phyloP scores from a whole-genome alignment of 2,888 invertebrate genomes.

The Tinea semifulvella region DNA sequence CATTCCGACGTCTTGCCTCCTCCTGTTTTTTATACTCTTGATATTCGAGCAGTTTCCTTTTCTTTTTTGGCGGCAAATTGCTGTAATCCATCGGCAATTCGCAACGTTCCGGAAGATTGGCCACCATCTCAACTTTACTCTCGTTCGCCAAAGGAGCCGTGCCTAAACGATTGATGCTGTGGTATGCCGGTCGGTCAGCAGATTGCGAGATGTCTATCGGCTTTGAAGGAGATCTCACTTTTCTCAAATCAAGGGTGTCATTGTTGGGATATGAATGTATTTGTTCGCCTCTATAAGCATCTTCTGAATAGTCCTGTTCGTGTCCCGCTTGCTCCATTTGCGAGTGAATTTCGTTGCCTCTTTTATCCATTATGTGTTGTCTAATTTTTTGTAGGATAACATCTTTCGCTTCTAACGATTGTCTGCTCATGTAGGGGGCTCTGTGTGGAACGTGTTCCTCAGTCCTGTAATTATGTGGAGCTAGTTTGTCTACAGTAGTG shows the following conservation, averaged over 20 bases:
- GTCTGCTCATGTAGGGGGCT: conserved; percentile 47
- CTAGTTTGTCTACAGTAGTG: conserved; percentile 58
- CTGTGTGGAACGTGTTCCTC: conserved; percentile 36
- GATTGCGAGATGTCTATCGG: conserved; percentile 18
- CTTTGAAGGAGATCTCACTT: conserved; percentile 45
- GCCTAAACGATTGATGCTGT: conserved; percentile 28
- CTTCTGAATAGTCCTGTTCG: conserved; percentile 10
- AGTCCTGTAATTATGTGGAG: conserved; percentile 22
- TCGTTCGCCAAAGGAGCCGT: conserved; percentile 29
- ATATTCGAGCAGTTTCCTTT: conserved; percentile 62
- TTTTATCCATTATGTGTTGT: conserved; percentile 62
- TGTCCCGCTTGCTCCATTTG: conserved; percentile 16
- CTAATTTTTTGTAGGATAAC: conserved; percentile 60
- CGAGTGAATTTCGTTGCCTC: conserved; percentile 41
- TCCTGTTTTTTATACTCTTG: conserved; percentile 62
- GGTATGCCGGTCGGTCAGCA: conserved; percentile 31
- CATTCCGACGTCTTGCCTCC: conserved; percentile 50
- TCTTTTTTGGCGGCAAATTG: conserved; percentile 62
- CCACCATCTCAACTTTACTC: conserved; percentile 38
- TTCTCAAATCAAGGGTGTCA: conserved; percentile 54
- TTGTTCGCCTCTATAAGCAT: conserved; percentile 20
- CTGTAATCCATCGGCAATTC: conserved; percentile 61
- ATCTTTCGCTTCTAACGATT: conserved; percentile 52
- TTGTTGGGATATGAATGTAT: conserved; percentile 34
- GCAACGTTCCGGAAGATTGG: conserved; percentile 52